Evolutionary conservation across 2,113 vertebrate genomes (phyloP).

Genomic region (Albula goreensis): DNA sequence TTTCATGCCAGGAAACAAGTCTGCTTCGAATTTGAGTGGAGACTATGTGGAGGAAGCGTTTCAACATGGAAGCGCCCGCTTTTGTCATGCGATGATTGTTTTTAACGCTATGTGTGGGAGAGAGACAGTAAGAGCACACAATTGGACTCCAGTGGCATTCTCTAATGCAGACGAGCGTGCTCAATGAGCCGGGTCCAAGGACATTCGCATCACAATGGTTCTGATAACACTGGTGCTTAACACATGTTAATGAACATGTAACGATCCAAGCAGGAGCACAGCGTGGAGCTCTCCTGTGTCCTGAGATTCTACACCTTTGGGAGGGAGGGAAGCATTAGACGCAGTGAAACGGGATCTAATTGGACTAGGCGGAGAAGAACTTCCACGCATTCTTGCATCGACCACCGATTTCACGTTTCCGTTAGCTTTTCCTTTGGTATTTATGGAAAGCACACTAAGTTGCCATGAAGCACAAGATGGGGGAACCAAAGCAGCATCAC

Average conservation of each 20-base stretch:
- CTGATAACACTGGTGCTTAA: conserved; percentile 57
- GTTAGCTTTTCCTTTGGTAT: conserved; percentile 7
- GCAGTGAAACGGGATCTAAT: conserved; percentile 47
- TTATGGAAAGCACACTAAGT: background rate
- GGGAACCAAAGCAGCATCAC: background rate
- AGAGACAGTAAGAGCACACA: background rate
- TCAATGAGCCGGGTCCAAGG: conserved; percentile 60
- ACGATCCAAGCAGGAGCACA: conserved; percentile 54
- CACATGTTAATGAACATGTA: conserved; percentile 73
- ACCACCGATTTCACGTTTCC: conserved; percentile 10
- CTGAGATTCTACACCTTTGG: conserved; percentile 33
- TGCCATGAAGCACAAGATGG: background rate
- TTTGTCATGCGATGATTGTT: conserved; percentile 12
- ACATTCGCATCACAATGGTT: conserved; percentile 73
- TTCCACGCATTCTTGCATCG: conserved; percentile 11
- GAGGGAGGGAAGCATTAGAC: conserved; percentile 33
- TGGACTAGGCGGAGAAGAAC: conserved; percentile 31
- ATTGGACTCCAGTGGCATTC: conserved; percentile 33
- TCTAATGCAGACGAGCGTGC: conserved; percentile 53
- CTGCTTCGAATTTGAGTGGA: background rate
- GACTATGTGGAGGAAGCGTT: conserved; percentile 13
- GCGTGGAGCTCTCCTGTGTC: conserved; percentile 27
- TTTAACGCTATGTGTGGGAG: background rate
- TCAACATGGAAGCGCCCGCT: background rate
- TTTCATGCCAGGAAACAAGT: conserved; percentile 9